phyloP scores from a whole-genome alignment of 1,140 invertebrate species.

The Drosophila ficusphila region DNA sequence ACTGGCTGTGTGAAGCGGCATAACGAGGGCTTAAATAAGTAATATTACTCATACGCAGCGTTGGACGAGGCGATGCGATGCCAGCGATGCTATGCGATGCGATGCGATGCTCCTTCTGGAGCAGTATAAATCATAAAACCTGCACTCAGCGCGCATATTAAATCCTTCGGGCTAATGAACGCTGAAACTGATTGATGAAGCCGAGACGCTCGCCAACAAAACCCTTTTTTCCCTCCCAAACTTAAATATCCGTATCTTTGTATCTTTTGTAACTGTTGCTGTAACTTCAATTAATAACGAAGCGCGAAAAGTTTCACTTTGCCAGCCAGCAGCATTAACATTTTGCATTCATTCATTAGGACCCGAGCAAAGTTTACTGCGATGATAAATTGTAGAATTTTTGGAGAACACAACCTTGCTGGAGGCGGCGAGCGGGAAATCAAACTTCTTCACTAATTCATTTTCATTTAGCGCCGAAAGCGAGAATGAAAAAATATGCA shows the following conservation, averaged over 20 bases:
- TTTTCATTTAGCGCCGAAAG: slow-evolving; percentile 42
- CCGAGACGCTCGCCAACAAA: slow-evolving; percentile 27
- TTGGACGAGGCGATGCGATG: slow-evolving; percentile 7
- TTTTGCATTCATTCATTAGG: slow-evolving; percentile 79
- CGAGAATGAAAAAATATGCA: slow-evolving; percentile 46
- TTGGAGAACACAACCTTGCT: slow-evolving; percentile 38
- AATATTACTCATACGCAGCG: slow-evolving; percentile 74
- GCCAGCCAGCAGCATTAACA: slow-evolving; percentile 65
- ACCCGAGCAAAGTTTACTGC: slow-evolving; percentile 47
- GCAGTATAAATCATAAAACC: slow-evolving; percentile 68
- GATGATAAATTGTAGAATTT: slow-evolving; percentile 79
- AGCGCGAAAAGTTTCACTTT: slow-evolving; percentile 62
- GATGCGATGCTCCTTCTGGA: slow-evolving; percentile 8
- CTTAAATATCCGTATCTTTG: slow-evolving; percentile 31
- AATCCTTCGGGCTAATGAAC: slow-evolving; percentile 71
- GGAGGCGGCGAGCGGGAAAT: slow-evolving; percentile 41
- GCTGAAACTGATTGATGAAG: slow-evolving; percentile 61
- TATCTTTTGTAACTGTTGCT: slow-evolving; percentile 24
- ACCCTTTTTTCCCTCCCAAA: neutral
- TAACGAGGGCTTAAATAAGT: slow-evolving; percentile 81
- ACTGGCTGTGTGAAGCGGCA: slow-evolving; percentile 31
- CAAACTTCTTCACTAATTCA: slow-evolving; percentile 61
- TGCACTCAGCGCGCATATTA: slow-evolving; percentile 72
- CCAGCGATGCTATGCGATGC: neutral
- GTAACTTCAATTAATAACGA: slow-evolving; percentile 74